phyloP scores from a whole-genome alignment of 2,888 invertebrate species.

The Drosophila trichaetosa region DNA sequence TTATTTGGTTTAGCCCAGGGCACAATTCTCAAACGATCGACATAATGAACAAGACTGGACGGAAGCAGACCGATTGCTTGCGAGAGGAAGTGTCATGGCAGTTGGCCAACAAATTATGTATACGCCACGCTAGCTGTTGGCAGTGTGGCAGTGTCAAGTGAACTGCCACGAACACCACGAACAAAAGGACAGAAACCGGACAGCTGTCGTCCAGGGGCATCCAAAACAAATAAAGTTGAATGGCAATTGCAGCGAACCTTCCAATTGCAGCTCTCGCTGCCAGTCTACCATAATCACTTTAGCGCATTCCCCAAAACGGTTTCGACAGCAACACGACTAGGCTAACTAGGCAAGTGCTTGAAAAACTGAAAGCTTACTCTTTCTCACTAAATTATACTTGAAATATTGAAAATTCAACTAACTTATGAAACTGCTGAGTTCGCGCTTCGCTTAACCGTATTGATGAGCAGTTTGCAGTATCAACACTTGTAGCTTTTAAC shows the following conservation, averaged over 20 bases:
- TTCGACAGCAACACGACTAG: slow-evolving; percentile 1
- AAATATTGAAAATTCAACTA: neutral
- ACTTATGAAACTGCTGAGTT: neutral
- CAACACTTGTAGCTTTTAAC: slow-evolving; percentile 9
- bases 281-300: slow-evolving; percentile 16
- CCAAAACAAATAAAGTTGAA: slow-evolving; percentile 56
- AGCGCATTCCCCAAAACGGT: slow-evolving; percentile 7
- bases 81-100: slow-evolving; percentile 35
- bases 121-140: slow-evolving; percentile 42
- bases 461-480: slow-evolving; percentile 1
- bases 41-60: slow-evolving; percentile 38
- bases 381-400: neutral
- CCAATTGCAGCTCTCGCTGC: slow-evolving; percentile 33
- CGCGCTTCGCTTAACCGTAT: neutral
- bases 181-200: slow-evolving; percentile 30
- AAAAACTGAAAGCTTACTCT: neutral
- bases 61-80: slow-evolving; percentile 21
- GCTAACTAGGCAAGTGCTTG: neutral
- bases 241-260: slow-evolving; percentile 34
- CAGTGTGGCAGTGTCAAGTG: slow-evolving; percentile 45
- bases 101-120: slow-evolving; percentile 54
- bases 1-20: slow-evolving; percentile 21
- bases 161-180: slow-evolving; percentile 21
- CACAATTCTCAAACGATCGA: slow-evolving; percentile 13
- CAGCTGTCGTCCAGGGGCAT: slow-evolving; percentile 30